Evolutionary conservation across 2,113 vertebrate genomes (phyloP).

Genomic region (Erpornis zantholeuca): DNA sequence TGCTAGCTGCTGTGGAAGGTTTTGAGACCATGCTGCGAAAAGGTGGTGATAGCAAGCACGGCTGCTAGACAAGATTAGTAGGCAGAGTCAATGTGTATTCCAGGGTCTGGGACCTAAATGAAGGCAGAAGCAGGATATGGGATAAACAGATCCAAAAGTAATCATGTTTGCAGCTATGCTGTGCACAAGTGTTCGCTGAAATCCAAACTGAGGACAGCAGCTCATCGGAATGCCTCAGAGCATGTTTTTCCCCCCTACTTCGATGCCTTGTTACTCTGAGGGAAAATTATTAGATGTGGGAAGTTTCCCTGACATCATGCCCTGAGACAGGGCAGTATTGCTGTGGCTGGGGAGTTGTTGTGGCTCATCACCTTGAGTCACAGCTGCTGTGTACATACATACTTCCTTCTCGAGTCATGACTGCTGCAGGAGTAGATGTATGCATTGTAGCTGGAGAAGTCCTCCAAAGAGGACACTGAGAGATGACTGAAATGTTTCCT

Average conservation of each 20-base stretch:
- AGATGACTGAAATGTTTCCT: background rate
- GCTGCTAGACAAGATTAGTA: background rate
- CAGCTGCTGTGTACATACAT: background rate
- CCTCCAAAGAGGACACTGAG: background rate
- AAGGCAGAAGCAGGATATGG: background rate
- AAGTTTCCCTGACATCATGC: background rate
- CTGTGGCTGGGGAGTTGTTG: background rate
- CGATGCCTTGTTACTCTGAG: background rate
- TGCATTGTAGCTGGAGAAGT: background rate
- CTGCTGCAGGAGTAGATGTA: background rate
- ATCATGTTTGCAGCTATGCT: background rate
- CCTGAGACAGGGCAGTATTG: background rate
- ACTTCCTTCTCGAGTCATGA: background rate
- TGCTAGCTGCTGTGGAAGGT: background rate
- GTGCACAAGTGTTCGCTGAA: background rate
- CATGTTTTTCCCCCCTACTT: background rate
- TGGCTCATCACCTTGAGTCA: background rate
- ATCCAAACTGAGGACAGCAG: background rate
- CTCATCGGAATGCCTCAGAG: background rate
- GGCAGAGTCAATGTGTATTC: background rate
- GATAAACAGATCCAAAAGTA: background rate
- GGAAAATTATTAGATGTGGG: background rate
- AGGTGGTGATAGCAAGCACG: background rate
- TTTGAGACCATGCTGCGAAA: background rate
- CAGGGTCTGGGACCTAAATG: background rate